phyloP scores from a whole-genome alignment of 2,113 vertebrate species.

The Uropsilus gracilis region DNA sequence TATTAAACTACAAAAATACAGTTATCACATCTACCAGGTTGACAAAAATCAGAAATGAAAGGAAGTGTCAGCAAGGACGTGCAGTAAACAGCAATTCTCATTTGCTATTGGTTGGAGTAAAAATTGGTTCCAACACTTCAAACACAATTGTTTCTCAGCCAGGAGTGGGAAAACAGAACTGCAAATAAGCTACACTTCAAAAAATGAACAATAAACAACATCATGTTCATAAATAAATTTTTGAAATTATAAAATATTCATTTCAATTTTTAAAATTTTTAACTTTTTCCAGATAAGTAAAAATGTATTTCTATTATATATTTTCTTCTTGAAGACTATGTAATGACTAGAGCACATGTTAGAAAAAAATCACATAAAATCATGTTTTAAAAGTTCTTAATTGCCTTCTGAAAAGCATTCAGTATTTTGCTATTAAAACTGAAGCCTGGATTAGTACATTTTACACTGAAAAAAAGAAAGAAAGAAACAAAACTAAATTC shows the following conservation, averaged over 20 bases:
- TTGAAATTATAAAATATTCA: conserved; percentile 20
- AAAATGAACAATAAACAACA: neutral
- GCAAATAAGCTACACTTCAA: neutral
- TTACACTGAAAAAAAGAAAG: neutral
- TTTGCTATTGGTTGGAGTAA: neutral
- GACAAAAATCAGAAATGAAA: neutral
- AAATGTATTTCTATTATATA: neutral
- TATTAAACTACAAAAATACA: neutral
- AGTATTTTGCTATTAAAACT: neutral
- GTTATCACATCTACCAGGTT: neutral
- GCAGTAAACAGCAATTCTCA: neutral
- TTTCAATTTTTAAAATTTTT: conserved; percentile 34
- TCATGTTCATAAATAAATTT: neutral
- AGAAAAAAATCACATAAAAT: neutral
- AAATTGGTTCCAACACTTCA: neutral
- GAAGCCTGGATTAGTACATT: neutral
- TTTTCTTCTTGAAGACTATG: conserved; percentile 2
- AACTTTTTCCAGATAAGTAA: neutral
- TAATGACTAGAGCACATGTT: conserved; percentile 35
- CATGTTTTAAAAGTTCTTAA: neutral
- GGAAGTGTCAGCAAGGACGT: neutral
- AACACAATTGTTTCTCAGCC: neutral
- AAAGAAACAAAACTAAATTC: neutral
- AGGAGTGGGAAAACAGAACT: neutral
- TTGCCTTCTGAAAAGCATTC: conserved; percentile 8